These are phyloP conservation scores for Ypsolopha scabrella DNA, from an alignment of 2,888 invertebrate genomes.

Conservation along the genomic window DNA sequence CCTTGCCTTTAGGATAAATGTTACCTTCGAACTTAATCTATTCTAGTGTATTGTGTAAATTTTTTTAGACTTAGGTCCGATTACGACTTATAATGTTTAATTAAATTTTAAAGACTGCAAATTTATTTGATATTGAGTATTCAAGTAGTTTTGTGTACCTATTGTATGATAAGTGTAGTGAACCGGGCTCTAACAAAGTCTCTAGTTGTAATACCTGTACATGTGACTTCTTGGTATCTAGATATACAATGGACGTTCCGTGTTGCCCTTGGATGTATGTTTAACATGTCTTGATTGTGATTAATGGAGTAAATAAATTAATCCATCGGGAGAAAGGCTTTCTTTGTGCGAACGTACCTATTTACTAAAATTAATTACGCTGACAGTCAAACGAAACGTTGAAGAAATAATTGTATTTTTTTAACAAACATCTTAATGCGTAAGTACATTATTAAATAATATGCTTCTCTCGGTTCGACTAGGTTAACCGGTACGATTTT, in stretches of 20 bases:
- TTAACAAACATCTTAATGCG: neutral
- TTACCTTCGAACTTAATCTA: neutral
- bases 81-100: constrained; percentile 19
- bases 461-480: no score
- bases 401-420: neutral
- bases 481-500: no score
- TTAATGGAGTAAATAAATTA: constrained; percentile 16
- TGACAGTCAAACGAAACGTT: neutral
- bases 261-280: constrained; percentile 27
- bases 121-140: constrained; percentile 28
- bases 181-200: no score
- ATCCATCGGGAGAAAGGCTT: neutral
- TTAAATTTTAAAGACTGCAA: constrained; percentile 30
- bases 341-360: neutral
- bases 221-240: constrained; percentile 20
- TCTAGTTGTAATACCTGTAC: no score
- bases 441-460: neutral
- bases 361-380: neutral
- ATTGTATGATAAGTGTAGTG: constrained; percentile 10
- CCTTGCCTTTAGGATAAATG: neutral
- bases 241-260: constrained; percentile 4
- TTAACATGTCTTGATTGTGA: constrained; percentile 27
- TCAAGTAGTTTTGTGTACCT: constrained; percentile 15
- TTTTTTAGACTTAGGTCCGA: constrained; percentile 11
- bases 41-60: constrained; percentile 11